Evolutionary conservation across 1,140 invertebrate genomes (phyloP).

Genomic region (Heliconius melpomene): DNA sequence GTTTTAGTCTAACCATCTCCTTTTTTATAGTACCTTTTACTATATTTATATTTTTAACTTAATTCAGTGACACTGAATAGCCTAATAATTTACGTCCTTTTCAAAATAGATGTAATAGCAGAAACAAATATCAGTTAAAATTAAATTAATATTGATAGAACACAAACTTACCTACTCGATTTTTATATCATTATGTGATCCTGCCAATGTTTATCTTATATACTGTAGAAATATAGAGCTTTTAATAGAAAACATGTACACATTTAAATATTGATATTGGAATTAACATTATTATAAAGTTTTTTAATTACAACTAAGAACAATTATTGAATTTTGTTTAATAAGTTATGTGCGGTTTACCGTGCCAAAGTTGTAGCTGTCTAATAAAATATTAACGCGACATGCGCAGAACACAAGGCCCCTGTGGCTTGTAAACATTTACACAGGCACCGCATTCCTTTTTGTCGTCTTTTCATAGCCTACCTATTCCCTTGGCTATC

Average conservation of each 20-base stretch:
- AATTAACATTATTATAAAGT: background rate
- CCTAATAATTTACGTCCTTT: too few relatives aligned
- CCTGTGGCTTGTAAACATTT: constrained; percentile 26
- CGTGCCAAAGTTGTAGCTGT: constrained; percentile 21
- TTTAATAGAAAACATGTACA: background rate
- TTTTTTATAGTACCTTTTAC: too few relatives aligned
- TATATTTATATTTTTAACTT: too few relatives aligned
- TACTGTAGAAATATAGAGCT: background rate
- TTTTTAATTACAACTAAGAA: background rate
- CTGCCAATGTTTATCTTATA: background rate
- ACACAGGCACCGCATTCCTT: constrained; percentile 11
- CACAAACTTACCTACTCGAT: background rate
- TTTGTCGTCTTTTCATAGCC: constrained; percentile 1
- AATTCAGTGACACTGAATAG: too few relatives aligned
- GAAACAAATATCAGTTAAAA: too few relatives aligned
- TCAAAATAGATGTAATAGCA: too few relatives aligned
- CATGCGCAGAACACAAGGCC: constrained; percentile 24
- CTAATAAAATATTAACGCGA: constrained; percentile 41
- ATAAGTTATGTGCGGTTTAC: constrained; percentile 9
- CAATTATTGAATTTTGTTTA: constrained; percentile 4
- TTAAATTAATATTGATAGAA: background rate
- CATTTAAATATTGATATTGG: too few relatives aligned
- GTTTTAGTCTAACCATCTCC: too few relatives aligned
- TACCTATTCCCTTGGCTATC: background rate
- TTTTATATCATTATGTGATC: background rate